Evolutionary conservation across 2,888 invertebrate genomes (phyloP).

Genomic region (Ormyrus nitidulus): DNA sequence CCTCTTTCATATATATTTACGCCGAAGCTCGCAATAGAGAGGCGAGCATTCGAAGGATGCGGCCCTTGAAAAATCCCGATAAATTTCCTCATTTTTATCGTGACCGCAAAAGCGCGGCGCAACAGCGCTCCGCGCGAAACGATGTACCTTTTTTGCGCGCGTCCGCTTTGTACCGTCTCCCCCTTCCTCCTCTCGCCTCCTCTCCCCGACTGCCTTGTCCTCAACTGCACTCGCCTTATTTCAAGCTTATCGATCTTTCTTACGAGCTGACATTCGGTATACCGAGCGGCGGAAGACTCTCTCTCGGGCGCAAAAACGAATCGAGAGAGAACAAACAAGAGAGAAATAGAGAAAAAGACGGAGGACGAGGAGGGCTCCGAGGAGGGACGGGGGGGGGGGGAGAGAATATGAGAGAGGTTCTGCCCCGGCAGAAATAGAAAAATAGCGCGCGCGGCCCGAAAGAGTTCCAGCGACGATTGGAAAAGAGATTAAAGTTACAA

Average conservation of each 20-base stretch:
- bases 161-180: too few relatives aligned
- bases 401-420: constrained; percentile 9
- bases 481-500: background rate
- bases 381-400: constrained; percentile 29
- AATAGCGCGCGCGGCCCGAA: background rate
- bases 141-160: constrained; percentile 11
- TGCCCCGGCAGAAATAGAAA: constrained; percentile 15
- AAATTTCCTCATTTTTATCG: constrained; percentile 56
- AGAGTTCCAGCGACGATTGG: constrained; percentile 5
- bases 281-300: constrained; percentile 57
- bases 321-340: constrained; percentile 49
- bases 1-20: constrained; percentile 39
- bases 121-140: constrained; percentile 45
- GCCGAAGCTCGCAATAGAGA: constrained; percentile 8
- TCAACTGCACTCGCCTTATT: constrained; percentile 55
- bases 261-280: constrained; percentile 59
- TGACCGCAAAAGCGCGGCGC: background rate
- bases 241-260: constrained; percentile 57
- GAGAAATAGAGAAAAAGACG: constrained; percentile 50
- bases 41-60: constrained; percentile 9
- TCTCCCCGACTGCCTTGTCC: constrained; percentile 46
- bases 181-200: too few relatives aligned
- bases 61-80: constrained; percentile 54
- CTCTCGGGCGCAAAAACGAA: constrained; percentile 58
- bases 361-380: background rate